These are phyloP conservation scores for Callosobruchus maculatus DNA, from an alignment of 2,888 invertebrate species.

Conservation along the genomic window DNA sequence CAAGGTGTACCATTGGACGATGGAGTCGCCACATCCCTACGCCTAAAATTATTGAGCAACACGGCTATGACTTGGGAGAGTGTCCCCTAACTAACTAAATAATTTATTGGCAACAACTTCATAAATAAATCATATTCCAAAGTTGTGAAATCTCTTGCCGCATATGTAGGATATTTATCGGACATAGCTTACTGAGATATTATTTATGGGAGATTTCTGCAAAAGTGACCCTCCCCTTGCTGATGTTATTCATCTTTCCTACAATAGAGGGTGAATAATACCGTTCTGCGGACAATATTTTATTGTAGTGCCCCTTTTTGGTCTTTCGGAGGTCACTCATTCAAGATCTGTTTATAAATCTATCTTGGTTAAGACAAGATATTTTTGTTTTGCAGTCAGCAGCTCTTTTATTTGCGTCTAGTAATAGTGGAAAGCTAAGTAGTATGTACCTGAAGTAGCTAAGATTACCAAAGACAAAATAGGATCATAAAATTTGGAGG, in stretches of 20 bases:
- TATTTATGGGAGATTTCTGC: constrained; percentile 14
- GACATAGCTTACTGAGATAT: not conserved
- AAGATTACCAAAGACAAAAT: no score
- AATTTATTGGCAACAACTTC: not conserved
- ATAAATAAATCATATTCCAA: constrained; percentile 1
- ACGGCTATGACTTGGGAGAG: no score
- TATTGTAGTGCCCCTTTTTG: not conserved
- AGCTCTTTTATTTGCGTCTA: no score
- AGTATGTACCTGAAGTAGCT: no score
- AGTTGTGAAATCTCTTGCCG: not conserved
- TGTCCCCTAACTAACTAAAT: not conserved
- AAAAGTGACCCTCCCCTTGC: constrained; percentile 18
- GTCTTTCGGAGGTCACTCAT: not conserved
- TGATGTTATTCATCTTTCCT: constrained; percentile 11
- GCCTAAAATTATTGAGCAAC: no score
- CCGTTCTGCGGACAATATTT: not conserved
- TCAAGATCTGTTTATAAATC: no score
- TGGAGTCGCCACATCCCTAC: no score
- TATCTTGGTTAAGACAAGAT: no score
- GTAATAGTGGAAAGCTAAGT: no score
- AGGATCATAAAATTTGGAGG: no score
- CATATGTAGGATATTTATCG: not conserved
- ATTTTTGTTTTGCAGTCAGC: no score
- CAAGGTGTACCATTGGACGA: no score
- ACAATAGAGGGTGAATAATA: constrained; percentile 16